phyloP scores from a whole-genome alignment of 2,113 vertebrate genomes.

The Psittacula cyanocephala region DNA sequence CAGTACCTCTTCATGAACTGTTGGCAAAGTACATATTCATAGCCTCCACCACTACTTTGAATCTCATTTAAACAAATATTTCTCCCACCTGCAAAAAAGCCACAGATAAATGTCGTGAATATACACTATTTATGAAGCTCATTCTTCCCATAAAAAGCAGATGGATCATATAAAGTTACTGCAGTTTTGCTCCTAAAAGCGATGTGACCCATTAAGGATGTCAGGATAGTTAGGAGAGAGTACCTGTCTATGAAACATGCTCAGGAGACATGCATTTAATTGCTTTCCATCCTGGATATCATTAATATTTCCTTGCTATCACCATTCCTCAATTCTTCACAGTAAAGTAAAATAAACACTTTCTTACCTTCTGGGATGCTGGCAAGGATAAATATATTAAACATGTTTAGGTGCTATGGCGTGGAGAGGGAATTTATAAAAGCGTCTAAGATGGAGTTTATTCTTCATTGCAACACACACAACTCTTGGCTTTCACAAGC shows the following conservation, averaged over 20 bases:
- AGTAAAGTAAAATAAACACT: neutral
- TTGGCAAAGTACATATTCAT: neutral
- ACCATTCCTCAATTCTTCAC: neutral
- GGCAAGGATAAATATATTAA: neutral
- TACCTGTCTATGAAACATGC: neutral
- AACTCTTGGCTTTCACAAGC: neutral
- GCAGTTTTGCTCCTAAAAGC: neutral
- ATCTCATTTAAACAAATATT: neutral
- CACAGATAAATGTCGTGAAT: neutral
- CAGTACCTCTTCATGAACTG: neutral
- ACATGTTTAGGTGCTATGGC: neutral
- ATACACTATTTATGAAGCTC: neutral
- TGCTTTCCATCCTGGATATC: neutral
- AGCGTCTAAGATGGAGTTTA: neutral
- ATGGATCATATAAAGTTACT: neutral
- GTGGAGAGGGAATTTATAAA: neutral
- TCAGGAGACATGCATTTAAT: neutral
- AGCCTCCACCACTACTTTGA: neutral
- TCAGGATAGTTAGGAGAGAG: neutral
- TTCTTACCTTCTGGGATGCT: neutral
- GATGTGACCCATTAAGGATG: neutral
- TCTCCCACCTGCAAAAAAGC: slow-evolving; percentile 10
- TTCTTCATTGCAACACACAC: neutral
- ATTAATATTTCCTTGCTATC: neutral
- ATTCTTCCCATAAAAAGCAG: neutral